phyloP scores from a whole-genome alignment of 2,888 invertebrate genomes.

The Acleris sparsana region DNA sequence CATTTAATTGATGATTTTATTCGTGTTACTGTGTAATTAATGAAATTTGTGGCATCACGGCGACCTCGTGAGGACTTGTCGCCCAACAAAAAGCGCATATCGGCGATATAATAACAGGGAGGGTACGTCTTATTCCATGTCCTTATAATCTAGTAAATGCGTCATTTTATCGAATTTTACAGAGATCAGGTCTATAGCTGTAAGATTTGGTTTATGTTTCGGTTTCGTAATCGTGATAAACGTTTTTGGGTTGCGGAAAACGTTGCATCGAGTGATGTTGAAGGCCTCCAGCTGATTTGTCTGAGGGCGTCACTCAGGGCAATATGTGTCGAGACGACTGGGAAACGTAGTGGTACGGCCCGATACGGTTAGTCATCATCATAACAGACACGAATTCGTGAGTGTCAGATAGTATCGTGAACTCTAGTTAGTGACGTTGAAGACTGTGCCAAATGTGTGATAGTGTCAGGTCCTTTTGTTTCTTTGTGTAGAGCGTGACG shows the following conservation, averaged over 20 bases:
- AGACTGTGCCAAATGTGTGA: slow-evolving; percentile 62
- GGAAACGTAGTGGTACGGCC: slow-evolving; percentile 68
- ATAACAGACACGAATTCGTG: slow-evolving; percentile 66
- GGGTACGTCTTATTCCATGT: slow-evolving; percentile 80
- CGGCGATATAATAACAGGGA: slow-evolving; percentile 79
- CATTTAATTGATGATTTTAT: slow-evolving; percentile 73
- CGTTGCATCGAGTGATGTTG: slow-evolving; percentile 52
- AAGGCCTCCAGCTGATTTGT: slow-evolving; percentile 75
- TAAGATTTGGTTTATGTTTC: slow-evolving; percentile 49
- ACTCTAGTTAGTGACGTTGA: slow-evolving; percentile 53
- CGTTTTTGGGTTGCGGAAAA: slow-evolving; percentile 40
- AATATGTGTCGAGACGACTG: slow-evolving; percentile 59
- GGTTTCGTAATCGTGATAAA: slow-evolving; percentile 37
- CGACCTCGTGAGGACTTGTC: slow-evolving; percentile 79
- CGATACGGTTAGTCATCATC: slow-evolving; percentile 78
- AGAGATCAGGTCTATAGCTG: slow-evolving; percentile 56
- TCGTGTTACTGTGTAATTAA: slow-evolving; percentile 76
- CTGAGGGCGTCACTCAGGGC: slow-evolving; percentile 69
- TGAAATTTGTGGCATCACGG: slow-evolving; percentile 78
- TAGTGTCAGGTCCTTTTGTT: slow-evolving; percentile 68
- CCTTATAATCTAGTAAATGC: slow-evolving; percentile 80
- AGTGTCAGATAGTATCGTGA: slow-evolving; percentile 57
- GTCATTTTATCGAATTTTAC: slow-evolving; percentile 81
- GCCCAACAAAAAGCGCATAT: slow-evolving; percentile 74
- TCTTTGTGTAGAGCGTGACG: slow-evolving; percentile 73